phyloP scores from a whole-genome alignment of 2,113 vertebrate species.

The Perognathus longimembris region DNA sequence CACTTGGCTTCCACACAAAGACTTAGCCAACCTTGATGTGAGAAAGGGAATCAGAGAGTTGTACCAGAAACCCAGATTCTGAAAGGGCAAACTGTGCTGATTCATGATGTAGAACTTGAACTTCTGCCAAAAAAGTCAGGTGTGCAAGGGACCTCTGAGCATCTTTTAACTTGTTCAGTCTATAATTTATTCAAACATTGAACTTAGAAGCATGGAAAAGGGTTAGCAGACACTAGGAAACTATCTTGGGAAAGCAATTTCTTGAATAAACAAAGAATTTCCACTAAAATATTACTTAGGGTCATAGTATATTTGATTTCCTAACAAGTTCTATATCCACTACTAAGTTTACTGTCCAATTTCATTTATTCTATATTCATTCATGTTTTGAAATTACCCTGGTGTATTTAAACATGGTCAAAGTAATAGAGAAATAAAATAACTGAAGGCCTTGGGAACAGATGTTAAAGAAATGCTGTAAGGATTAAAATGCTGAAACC shows the following conservation, averaged over 20 bases:
- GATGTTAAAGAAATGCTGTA: neutral
- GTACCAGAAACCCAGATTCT: constrained; percentile 22
- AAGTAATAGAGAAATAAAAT: neutral
- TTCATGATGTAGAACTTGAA: constrained; percentile 68
- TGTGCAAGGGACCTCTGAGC: constrained; percentile 58
- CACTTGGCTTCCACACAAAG: constrained; percentile 73
- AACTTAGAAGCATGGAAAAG: constrained; percentile 27
- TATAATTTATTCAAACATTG: constrained; percentile 50
- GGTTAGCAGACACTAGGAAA: neutral
- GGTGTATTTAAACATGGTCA: neutral
- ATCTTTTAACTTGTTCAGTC: constrained; percentile 51
- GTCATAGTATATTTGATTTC: constrained; percentile 16
- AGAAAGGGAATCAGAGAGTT: neutral
- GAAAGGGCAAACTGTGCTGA: constrained; percentile 72
- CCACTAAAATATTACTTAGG: neutral
- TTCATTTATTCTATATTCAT: neutral
- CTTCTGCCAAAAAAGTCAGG: constrained; percentile 73
- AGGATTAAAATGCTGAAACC: neutral
- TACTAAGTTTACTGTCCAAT: neutral
- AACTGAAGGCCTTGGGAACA: neutral
- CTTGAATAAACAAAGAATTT: neutral
- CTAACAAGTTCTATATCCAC: neutral
- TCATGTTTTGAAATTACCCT: neutral
- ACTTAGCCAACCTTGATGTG: constrained; percentile 16
- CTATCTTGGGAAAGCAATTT: constrained; percentile 31